phyloP scores from a whole-genome alignment of 2,797 vertebrate genomes.

The Etheostoma nigrum region DNA sequence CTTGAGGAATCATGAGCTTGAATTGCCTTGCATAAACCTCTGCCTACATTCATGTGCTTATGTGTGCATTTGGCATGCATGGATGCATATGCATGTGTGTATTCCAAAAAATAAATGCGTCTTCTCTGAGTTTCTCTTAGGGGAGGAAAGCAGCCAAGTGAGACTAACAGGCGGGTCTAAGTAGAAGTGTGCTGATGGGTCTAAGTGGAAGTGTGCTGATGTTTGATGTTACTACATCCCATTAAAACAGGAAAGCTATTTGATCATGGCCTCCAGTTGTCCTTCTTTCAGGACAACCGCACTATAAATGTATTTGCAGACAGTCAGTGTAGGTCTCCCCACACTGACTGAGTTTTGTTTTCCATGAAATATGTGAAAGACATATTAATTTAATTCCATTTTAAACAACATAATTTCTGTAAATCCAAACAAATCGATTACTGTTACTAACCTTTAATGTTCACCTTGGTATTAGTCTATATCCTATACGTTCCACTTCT shows the following conservation, averaged over 20 bases:
- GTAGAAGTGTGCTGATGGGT: slow-evolving; percentile 68
- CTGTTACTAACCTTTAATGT: not conserved
- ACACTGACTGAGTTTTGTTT: slow-evolving; percentile 33
- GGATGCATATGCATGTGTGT: slow-evolving; percentile 36
- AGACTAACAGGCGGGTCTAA: slow-evolving; percentile 75
- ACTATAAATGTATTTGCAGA: slow-evolving; percentile 51
- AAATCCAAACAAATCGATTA: not conserved
- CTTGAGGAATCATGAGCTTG: not conserved
- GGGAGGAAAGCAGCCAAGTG: slow-evolving; percentile 65
- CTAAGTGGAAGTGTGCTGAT: slow-evolving; percentile 72
- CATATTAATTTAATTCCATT: not conserved
- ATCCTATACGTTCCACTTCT: no score
- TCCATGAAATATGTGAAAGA: slow-evolving; percentile 5
- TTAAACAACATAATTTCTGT: not conserved
- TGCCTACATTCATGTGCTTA: slow-evolving; percentile 4
- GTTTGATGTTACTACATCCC: slow-evolving; percentile 63
- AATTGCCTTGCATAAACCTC: not conserved
- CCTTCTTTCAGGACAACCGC: slow-evolving; percentile 58
- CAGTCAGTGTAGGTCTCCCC: slow-evolving; percentile 29
- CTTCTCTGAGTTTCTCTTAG: slow-evolving; percentile 50
- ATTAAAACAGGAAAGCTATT: slow-evolving; percentile 70
- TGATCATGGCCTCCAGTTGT: slow-evolving; percentile 67
- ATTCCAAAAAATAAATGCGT: slow-evolving; percentile 51
- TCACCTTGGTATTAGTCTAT: not conserved
- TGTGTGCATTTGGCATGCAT: slow-evolving; percentile 28